phyloP scores from a whole-genome alignment of 2,113 vertebrate genomes.

The Eulemur rufifrons region DNA sequence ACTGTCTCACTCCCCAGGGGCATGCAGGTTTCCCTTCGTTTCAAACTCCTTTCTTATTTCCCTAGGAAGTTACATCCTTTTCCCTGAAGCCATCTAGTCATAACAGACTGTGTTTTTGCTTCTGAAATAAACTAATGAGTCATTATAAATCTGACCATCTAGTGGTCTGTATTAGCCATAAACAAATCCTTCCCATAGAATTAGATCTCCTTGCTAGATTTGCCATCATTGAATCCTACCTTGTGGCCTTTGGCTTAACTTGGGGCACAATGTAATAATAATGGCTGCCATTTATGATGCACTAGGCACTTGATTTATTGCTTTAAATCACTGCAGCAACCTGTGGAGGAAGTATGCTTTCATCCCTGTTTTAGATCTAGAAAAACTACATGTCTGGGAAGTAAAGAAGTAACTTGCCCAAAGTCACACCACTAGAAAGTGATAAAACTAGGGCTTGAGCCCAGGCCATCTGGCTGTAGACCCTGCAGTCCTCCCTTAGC shows the following conservation, averaged over 20 bases:
- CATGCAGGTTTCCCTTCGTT: slow-evolving; percentile 3
- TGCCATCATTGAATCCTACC: background rate
- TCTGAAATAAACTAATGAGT: slow-evolving; percentile 45
- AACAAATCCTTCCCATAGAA: background rate
- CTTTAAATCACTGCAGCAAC: background rate
- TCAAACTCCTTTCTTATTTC: slow-evolving; percentile 30
- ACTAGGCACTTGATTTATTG: background rate
- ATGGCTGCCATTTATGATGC: background rate
- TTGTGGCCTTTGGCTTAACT: background rate
- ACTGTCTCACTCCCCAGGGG: background rate
- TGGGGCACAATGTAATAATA: background rate
- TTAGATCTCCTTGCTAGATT: background rate
- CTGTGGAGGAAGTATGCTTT: background rate
- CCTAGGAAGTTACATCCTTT: slow-evolving; percentile 30
- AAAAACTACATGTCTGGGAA: background rate
- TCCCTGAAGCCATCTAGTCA: background rate
- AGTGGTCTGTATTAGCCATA: background rate
- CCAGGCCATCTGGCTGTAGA: background rate
- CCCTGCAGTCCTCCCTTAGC: background rate
- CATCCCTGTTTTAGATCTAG: background rate
- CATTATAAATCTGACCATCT: background rate
- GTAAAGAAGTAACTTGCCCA: background rate
- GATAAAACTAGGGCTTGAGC: background rate
- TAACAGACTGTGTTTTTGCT: slow-evolving; percentile 15
- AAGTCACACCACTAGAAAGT: background rate